Evolutionary conservation across 2,888 invertebrate species (phyloP).

Genomic region (Noctua fimbriata): DNA sequence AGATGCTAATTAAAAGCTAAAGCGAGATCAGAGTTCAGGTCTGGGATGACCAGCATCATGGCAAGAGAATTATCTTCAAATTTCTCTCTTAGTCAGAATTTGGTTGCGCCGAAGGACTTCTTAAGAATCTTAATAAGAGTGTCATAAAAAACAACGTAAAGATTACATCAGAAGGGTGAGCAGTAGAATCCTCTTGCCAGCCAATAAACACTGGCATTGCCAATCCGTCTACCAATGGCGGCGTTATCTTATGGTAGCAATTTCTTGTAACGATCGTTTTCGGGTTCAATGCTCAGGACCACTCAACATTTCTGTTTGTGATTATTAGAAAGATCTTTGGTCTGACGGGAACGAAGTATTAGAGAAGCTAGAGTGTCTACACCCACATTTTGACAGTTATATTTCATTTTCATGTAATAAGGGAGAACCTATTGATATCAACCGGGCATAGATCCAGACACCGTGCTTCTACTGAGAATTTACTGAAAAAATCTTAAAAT

Average conservation of each 20-base stretch:
- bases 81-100: neutral
- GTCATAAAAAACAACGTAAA: neutral
- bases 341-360: neutral
- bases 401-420: neutral
- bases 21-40: neutral
- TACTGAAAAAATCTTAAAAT: neutral
- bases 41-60: neutral
- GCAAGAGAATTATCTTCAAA: neutral
- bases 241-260: neutral
- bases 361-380: neutral
- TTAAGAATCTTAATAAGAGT: neutral
- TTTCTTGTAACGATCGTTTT: neutral
- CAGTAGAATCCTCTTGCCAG: neutral
- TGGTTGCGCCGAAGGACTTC: neutral
- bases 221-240: neutral
- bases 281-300: neutral
- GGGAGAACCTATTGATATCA: neutral
- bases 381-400: neutral
- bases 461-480: neutral
- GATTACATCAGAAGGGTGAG: neutral
- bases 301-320: neutral
- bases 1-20: slow-evolving; percentile 29
- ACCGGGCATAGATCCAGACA: neutral
- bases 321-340: neutral
- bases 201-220: neutral